Evolutionary conservation across 1,140 invertebrate genomes (phyloP).

Genomic region (Chironomus tepperi): DNA sequence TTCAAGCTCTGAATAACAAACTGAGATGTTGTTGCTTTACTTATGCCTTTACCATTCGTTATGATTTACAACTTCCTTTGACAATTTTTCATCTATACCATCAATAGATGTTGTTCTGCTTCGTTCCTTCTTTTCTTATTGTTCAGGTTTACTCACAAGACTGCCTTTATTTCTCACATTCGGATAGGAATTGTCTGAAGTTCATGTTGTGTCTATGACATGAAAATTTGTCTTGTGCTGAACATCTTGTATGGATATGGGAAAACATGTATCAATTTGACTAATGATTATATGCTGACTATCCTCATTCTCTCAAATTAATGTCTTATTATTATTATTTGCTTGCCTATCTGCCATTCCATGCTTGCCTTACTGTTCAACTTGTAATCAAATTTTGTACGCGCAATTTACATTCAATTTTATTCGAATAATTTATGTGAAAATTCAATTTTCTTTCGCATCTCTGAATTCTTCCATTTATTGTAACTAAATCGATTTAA

Average conservation of each 20-base stretch:
- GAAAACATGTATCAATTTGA: no score
- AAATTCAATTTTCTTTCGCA: conserved; percentile 22
- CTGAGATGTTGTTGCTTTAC: no score
- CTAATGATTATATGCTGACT: not conserved
- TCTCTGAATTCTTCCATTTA: not conserved
- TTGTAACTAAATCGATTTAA: conserved; percentile 8
- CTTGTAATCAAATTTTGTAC: conserved; percentile 21
- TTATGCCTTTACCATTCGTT: no score
- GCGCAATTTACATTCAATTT: conserved; percentile 21
- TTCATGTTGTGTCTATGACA: not conserved
- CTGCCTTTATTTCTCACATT: no score
- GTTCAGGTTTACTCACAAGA: no score
- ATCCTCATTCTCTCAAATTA: not conserved
- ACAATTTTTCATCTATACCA: no score
- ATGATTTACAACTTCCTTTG: not conserved
- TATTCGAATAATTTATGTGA: conserved; percentile 18
- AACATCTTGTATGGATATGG: not conserved
- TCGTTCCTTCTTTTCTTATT: no score
- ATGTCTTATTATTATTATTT: not conserved
- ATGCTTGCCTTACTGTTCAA: not conserved
- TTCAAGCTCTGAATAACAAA: no score
- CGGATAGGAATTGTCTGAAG: not conserved
- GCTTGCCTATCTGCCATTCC: not conserved
- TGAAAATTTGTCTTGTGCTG: not conserved
- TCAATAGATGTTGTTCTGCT: no score